These are phyloP conservation scores for Lamprologus lemairii DNA, from an alignment of 2,113 vertebrate genomes.

Conservation along the genomic window DNA sequence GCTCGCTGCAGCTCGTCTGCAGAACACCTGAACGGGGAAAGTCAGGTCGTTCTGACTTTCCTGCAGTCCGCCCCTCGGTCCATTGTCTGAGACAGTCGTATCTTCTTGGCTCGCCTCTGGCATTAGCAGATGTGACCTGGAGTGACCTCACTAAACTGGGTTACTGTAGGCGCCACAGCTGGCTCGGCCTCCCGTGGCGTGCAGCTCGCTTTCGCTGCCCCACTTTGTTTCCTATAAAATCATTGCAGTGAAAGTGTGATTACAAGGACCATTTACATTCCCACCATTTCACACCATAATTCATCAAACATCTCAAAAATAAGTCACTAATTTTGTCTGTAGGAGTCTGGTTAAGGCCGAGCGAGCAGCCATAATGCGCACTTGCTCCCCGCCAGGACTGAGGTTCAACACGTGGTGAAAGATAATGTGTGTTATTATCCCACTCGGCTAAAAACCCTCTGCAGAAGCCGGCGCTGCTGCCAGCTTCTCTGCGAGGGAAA, in stretches of 20 bases:
- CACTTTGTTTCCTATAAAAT: neutral
- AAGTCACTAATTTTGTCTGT: neutral
- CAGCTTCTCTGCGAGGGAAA: neutral
- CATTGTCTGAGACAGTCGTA: neutral
- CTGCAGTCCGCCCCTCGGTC: no score
- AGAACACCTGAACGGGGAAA: neutral
- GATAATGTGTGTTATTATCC: constrained; percentile 13
- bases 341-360: neutral
- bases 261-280: neutral
- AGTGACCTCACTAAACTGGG: neutral
- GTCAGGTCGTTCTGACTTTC: neutral
- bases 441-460: neutral
- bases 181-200: neutral
- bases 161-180: neutral
- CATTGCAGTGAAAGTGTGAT: neutral
- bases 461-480: neutral
- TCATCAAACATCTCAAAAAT: neutral
- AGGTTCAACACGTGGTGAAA: neutral
- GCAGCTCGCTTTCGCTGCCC: neutral
- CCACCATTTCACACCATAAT: neutral
- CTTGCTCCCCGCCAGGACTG: neutral
- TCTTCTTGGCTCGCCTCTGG: neutral
- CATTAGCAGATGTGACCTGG: neutral
- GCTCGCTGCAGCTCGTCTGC: neutral
- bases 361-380: neutral